Conservation (phyloP, 2,888 invertebrate genomes). For the Liopterus haemorrhoidalis region DNA sequence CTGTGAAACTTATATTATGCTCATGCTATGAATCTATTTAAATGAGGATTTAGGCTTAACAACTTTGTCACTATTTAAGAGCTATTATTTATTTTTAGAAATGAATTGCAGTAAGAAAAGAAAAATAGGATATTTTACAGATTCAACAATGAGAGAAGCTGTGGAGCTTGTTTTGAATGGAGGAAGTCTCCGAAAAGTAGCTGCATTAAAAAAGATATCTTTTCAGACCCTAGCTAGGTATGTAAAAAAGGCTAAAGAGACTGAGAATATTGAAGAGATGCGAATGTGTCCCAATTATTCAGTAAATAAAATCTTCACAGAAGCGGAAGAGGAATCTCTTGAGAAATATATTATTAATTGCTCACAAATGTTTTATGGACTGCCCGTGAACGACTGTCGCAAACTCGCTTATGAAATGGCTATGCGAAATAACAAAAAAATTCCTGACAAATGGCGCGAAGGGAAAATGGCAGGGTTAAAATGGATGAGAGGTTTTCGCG, state of each 20-base stretch:
- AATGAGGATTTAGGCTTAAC: too few relatives aligned
- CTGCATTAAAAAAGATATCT: conserved; percentile 16
- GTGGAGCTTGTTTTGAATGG: conserved; percentile 22
- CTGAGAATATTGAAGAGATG: conserved; percentile 9
- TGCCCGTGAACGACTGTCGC: conserved; percentile 23
- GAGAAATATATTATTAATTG: conserved; percentile 23
- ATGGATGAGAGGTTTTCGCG: conserved; percentile 28
- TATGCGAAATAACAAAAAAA: conserved; percentile 21
- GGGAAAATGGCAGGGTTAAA: conserved; percentile 25
- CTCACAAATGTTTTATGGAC: conserved; percentile 28
- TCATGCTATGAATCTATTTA: too few relatives aligned
- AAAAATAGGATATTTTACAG: conserved; percentile 16
- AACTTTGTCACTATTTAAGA: too few relatives aligned
- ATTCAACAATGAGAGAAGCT: conserved; percentile 24
- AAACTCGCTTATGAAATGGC: conserved; percentile 30
- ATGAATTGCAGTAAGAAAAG: conserved; percentile 19
- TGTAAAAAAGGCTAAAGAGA: conserved; percentile 19
- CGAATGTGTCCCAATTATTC: conserved; percentile 27
- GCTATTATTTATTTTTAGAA: too few relatives aligned
- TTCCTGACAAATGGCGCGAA: conserved; percentile 27
- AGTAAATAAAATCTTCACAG: conserved; percentile 27
- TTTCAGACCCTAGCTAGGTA: conserved; percentile 27
- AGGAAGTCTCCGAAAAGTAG: conserved; percentile 18
- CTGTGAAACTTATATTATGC: too few relatives aligned
- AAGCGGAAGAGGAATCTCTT: conserved; percentile 23